Conservation (phyloP, 2,888 invertebrate species). For the Eupithecia subumbrata region DNA sequence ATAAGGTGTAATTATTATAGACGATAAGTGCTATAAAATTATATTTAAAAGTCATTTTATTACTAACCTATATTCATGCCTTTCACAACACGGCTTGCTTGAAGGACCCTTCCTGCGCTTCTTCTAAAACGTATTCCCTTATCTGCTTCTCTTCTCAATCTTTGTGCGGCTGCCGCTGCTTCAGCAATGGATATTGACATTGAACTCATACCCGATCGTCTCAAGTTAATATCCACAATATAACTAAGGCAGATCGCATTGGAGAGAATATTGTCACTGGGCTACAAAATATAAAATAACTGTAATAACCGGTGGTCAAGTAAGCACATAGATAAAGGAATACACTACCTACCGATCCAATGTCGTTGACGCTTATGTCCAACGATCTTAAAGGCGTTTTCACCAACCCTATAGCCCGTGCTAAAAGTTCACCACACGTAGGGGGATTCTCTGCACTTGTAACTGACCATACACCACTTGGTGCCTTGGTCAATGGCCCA, state of each 20-base stretch:
- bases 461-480: slow-evolving; percentile 79
- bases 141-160: slow-evolving; percentile 75
- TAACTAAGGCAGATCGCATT: slow-evolving; percentile 79
- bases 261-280: slow-evolving; percentile 68
- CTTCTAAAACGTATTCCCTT: slow-evolving; percentile 75
- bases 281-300: slow-evolving; percentile 57
- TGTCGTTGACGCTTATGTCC: slow-evolving; percentile 79
- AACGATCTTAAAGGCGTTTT: slow-evolving; percentile 77
- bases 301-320: background rate
- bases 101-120: slow-evolving; percentile 76
- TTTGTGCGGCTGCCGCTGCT: slow-evolving; percentile 76
- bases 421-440: slow-evolving; percentile 77
- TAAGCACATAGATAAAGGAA: slow-evolving; percentile 5
- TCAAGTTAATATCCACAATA: slow-evolving; percentile 74
- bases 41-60: background rate
- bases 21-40: background rate
- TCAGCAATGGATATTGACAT: slow-evolving; percentile 75
- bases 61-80: slow-evolving; percentile 76
- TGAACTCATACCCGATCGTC: slow-evolving; percentile 77
- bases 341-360: slow-evolving; percentile 69
- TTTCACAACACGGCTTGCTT: slow-evolving; percentile 75
- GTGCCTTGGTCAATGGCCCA: slow-evolving; percentile 68
- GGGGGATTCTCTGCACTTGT: slow-evolving; percentile 77
- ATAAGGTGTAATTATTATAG: too few species aligned
- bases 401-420: slow-evolving; percentile 77